Base-by-base conservation (phyloP, 2,888 invertebrate genomes). In the Alloplasta piceator region DNA sequence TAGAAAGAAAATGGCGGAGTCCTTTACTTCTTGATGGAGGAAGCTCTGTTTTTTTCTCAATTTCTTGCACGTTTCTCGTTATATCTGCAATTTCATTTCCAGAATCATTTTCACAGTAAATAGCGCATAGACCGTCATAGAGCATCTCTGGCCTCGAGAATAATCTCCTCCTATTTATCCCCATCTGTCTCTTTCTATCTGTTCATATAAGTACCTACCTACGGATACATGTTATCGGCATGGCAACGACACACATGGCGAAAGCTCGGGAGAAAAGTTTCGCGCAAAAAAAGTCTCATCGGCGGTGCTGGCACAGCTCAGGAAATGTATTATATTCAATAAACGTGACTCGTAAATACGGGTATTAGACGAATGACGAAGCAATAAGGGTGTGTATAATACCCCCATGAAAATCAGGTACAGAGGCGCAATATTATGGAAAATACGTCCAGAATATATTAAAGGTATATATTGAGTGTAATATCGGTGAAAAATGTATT, bases 321-420 rank as follows among this genome's bases (percentile, higher is more conserved):
- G 83, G 74, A 82, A 84, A 86, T 80, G 71, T 80, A 75, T 75
- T 71, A 78, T 82, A 86, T 87, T 89, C 88, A 87, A 89, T 89
- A 86, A 89, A 71, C 80, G 80, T 63, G 78, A 63, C 26, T 26
- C 83, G 78, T 88, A 89, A 89, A 88, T 88, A 87, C 72, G 74
- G 81, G 87, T 85, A 89, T 89, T 87, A 87, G 85, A 87, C 85
- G 83, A 83, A 84, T 82, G 84, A 85, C 70, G 85, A 86, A 84
- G 84, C 83, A 86, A 88, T 86, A 85, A 72, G 85, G 83, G 86
- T 86, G 76, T 78, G 75, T 74, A 78, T 75, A 81, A 82, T 82
- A 83, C 50, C 77, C 56, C 61, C 61, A 66, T 58, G 68, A 63
- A 26, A 26, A 26, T 26, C 1, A 26, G 26, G 26, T 26, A 26